These are phyloP conservation scores for Platysternon megacephalum DNA, from an alignment of 2,113 vertebrate genomes.

Conservation along the genomic window DNA sequence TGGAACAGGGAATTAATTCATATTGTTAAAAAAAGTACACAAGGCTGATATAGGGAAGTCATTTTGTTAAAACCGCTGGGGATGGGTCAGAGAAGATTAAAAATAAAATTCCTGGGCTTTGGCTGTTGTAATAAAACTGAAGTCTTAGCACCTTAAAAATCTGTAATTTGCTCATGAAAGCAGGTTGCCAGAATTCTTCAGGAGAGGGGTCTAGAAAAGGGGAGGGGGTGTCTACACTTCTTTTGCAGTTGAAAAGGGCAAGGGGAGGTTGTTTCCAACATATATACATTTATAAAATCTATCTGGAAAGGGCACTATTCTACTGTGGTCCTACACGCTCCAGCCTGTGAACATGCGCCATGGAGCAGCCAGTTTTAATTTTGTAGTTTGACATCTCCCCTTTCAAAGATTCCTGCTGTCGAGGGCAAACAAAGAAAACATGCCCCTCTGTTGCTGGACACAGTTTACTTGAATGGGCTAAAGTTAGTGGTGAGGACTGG, in stretches of 20 bases:
- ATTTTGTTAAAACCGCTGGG: constrained; percentile 16
- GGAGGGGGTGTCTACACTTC: not conserved
- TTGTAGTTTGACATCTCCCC: fast-evolving
- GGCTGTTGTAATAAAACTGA: constrained; percentile 7
- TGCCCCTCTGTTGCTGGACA: not conserved
- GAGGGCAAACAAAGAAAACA: not conserved
- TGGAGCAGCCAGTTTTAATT: not conserved
- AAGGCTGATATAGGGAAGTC: not conserved
- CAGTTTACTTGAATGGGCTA: not conserved
- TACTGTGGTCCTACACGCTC: not conserved
- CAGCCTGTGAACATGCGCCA: no score
- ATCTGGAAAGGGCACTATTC: not conserved
- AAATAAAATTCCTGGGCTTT: constrained; percentile 21
- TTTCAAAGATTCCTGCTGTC: fast-evolving
- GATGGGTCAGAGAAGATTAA: constrained; percentile 51
- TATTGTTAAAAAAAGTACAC: not conserved
- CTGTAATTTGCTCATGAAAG: constrained; percentile 7
- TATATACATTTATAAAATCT: not conserved
- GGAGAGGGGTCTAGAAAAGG: not conserved
- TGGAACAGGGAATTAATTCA: constrained; percentile 2
- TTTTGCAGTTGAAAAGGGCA: not conserved
- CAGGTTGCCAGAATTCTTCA: not conserved
- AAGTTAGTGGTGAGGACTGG: not conserved
- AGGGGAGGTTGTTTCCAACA: not conserved
- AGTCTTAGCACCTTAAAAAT: constrained; percentile 9